phyloP scores from a whole-genome alignment of 2,797 vertebrate genomes.

The Enteromius argenteus region DNA sequence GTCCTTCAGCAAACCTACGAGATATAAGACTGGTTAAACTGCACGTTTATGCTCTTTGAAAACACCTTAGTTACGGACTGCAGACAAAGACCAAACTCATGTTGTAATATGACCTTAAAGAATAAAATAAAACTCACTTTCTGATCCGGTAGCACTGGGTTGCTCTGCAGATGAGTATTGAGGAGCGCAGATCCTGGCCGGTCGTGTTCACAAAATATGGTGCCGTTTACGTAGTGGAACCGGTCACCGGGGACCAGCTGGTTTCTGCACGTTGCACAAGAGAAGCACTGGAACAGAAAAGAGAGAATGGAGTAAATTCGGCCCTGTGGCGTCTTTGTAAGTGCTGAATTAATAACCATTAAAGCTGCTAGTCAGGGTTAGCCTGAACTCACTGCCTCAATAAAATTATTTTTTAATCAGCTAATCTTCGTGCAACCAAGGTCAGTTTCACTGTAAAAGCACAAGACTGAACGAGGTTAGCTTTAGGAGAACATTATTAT shows the following conservation, averaged over 20 bases:
- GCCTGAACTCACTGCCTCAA: background rate
- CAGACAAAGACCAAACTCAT: background rate
- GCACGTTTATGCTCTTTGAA: background rate
- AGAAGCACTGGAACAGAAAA: conserved; percentile 80
- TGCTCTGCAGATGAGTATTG: conserved; percentile 79
- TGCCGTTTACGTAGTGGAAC: conserved; percentile 84
- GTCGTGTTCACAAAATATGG: conserved; percentile 87
- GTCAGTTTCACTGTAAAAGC: background rate
- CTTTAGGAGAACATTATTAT: conserved; percentile 2
- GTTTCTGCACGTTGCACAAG: conserved; percentile 85
- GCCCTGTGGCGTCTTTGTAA: background rate
- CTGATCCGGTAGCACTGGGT: conserved; percentile 81
- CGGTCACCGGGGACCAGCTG: conserved; percentile 84
- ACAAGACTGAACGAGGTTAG: background rate
- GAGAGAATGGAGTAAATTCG: background rate
- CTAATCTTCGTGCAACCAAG: background rate
- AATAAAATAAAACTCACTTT: conserved; percentile 73
- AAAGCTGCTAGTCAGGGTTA: conserved; percentile 17
- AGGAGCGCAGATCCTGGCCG: conserved; percentile 76
- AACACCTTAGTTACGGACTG: background rate
- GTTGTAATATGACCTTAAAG: background rate
- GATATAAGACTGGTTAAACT: conserved; percentile 27
- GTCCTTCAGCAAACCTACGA: conserved; percentile 78
- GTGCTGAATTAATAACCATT: background rate
- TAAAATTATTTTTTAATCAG: conserved; percentile 2